Evolutionary conservation across 2,797 vertebrate genomes (phyloP), one percentile per base, ranked within the genome.

Genomic region (Falco novaeseelandiae): DNA sequence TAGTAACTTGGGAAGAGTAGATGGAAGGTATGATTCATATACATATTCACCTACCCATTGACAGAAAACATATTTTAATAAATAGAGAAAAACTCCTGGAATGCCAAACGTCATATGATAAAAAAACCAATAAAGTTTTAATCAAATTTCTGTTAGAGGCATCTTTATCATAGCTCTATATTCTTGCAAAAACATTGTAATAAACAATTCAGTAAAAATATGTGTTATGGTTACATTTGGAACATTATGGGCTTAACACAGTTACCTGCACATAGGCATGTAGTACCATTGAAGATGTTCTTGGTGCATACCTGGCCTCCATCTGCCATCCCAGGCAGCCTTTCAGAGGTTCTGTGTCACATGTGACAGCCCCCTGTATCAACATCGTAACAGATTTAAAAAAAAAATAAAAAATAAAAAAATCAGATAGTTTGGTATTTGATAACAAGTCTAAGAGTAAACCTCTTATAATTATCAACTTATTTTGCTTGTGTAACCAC

Each of bases 201-300:
- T 36, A 40, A 83, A 52, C 18, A 40, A 20, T 27, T 69, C 17
- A 17, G 10, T 76, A 62, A 65, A 59, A 77, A 9, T 3, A 21
- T 8, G 6, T 17, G 11, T 66, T 57, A 44, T 1, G 0, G 20
- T 59, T 61, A 42, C 15, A 9, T 62, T 70, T 57, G 30, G 65
- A 87, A 44, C 9, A n/a, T 36, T 51, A 30, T 0, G 1, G 40
- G 19, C 12, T 77, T 54, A 59, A 67, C 21, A 58, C 23, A 18
- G n/a, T 23, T 80, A 32, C 27, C 29, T 0, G 0, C 12, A 14
- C 20, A 26, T 27, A 42, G 18, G 62, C 15, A 76, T 1, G 0
- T 34, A 23, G 20, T 55, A 21, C 48, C 23, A 38, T 9, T 51
- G 21, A 32, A 40, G n/a, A 44, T 67, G 52, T 4, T 81, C 30